phyloP scores from a whole-genome alignment of 2,113 vertebrate genomes.

The Mesembrinibis cayennensis region DNA sequence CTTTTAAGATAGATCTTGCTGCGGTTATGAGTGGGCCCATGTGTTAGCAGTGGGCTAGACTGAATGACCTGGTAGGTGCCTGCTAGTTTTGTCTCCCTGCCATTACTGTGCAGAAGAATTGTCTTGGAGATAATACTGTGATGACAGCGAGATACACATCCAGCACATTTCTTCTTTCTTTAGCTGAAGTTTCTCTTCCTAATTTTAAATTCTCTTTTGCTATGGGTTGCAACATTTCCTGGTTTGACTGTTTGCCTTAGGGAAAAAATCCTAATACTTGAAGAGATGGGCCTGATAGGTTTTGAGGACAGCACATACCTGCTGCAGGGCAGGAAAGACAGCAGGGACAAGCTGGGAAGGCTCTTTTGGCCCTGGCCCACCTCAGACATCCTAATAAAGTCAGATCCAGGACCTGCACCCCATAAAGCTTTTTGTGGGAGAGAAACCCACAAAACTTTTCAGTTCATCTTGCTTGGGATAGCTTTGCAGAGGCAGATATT shows the following conservation, averaged over 20 bases:
- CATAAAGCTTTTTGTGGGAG: neutral
- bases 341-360: neutral
- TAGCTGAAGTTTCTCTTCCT: neutral
- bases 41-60: neutral
- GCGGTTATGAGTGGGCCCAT: fast-evolving
- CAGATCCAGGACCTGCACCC: neutral
- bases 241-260: neutral
- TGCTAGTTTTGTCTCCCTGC: neutral
- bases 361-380: neutral
- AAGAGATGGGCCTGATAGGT: neutral
- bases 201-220: neutral
- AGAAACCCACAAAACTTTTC: neutral
- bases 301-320: neutral
- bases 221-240: neutral
- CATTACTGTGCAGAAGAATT: neutral
- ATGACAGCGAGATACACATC: neutral
- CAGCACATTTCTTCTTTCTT: neutral
- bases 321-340: neutral
- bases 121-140: neutral
- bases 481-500: neutral
- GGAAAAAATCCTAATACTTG: neutral
- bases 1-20: neutral
- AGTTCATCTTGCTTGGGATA: neutral
- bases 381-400: neutral
- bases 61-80: neutral